Base-by-base conservation (phyloP, 2,113 vertebrate genomes). In the Paradisaea rubra region DNA sequence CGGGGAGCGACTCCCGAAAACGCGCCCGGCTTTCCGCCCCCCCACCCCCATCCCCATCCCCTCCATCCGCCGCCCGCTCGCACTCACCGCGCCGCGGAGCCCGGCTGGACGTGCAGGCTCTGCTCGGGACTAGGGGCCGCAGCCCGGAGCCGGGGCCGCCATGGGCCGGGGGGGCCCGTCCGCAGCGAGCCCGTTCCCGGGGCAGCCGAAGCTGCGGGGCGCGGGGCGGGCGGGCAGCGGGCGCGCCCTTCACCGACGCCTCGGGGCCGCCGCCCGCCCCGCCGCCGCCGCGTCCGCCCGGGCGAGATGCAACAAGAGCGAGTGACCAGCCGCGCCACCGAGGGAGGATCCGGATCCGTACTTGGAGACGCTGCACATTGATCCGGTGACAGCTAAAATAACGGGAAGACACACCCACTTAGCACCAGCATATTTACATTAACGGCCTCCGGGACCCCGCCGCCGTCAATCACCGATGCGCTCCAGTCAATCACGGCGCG, bases 361-460 rank as follows among this genome's bases (percentile, higher is more conserved):
- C 95, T 96, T 86, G 93, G 96, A 97, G 97, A 89, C 96, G 88
- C 87, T 74, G 95, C 97, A 87, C 97, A 95, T 97, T 95, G 98
- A 98, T 98, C 97, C 98, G 98, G 97, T 98, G 98, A 98, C 98
- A 98, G 98, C 97, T 97, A 98, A 97, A 97, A 98, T 98, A 98
- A 98, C 93, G 97, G 98, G 96, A 98, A 98, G 97, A 98, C 98
- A 98, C 98, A 98, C 98, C 98, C 99, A 98, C 98, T 98, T 97
- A 97, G 96, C 96, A 88, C 89, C 95, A 37, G 95, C 96, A 91
- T 90, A 91, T 96, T 93, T 91, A 91, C 96, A 98, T 97, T 97
- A 97, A 97, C 98, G 95, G 97, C 94, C 94, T 90, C 87, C 97
- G 81, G 95, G 96, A 96, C 91, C 92, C 85, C 63, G 49, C 87